Evolutionary conservation across 2,797 vertebrate genomes (phyloP).

Genomic region (Prionace glauca): DNA sequence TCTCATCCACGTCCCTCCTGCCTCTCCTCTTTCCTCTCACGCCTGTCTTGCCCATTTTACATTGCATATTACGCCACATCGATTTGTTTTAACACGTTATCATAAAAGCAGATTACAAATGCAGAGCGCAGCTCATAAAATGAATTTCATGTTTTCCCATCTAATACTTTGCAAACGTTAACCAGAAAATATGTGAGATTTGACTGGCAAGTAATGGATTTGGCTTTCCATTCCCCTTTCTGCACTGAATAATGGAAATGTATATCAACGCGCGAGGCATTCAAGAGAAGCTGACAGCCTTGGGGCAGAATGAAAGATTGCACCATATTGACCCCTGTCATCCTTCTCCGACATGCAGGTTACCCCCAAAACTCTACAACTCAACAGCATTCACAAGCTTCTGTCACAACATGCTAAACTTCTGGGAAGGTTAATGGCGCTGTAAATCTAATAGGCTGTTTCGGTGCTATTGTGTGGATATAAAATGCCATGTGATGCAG

Average conservation of each 20-base stretch:
- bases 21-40: background rate
- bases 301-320: constrained; percentile 76
- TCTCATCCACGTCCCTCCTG: background rate
- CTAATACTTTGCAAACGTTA: constrained; percentile 15
- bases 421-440: constrained; percentile 66
- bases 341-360: constrained; percentile 67
- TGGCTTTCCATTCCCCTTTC: constrained; percentile 74
- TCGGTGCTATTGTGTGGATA: constrained; percentile 68
- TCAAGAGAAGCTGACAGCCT: constrained; percentile 75
- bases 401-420: constrained; percentile 49
- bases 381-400: constrained; percentile 58
- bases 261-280: constrained; percentile 73
- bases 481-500: constrained; percentile 60
- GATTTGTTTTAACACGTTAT: background rate
- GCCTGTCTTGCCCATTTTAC: background rate
- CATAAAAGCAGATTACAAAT: constrained; percentile 1
- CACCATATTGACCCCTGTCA: constrained; percentile 76
- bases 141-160: background rate
- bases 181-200: constrained; percentile 56
- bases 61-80: too few relatives aligned
- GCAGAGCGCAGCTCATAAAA: background rate
- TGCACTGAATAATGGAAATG: constrained; percentile 76
- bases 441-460: constrained; percentile 73
- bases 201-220: constrained; percentile 76
- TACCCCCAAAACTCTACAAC: constrained; percentile 67